These are phyloP conservation scores for Epinephelus malabaricus DNA, from an alignment of 2,797 vertebrate species.

Conservation along the genomic window DNA sequence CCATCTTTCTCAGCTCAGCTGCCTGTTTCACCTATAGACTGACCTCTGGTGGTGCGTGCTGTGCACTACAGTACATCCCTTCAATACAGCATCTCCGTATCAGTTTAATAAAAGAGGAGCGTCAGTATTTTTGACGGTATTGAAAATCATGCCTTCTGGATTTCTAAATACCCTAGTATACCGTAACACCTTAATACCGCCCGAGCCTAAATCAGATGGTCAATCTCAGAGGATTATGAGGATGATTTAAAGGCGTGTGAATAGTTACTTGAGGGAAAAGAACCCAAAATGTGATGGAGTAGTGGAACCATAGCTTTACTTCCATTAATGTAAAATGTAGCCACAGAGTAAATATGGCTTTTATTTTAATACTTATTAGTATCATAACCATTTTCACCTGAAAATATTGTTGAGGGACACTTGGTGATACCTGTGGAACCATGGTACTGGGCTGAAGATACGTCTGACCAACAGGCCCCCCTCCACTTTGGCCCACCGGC, in stretches of 20 bases:
- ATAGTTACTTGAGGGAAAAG: slow-evolving; percentile 49
- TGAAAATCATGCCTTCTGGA: too few relatives aligned
- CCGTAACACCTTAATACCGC: too few relatives aligned
- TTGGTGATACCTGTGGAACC: slow-evolving; percentile 85
- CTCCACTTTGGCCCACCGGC: slow-evolving; percentile 80
- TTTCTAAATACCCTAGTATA: too few relatives aligned
- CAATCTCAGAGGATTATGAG: slow-evolving; percentile 54
- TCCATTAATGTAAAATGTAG: slow-evolving; percentile 33
- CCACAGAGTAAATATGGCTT: slow-evolving; percentile 3
- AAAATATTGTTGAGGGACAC: slow-evolving; percentile 85
- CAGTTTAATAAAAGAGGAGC: too few relatives aligned
- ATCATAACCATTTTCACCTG: slow-evolving; percentile 80
- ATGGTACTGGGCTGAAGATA: slow-evolving; percentile 83
- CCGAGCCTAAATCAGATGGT: neutral
- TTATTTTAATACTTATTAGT: slow-evolving; percentile 38
- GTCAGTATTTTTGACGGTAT: too few relatives aligned
- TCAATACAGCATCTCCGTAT: too few relatives aligned
- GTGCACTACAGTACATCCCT: too few relatives aligned
- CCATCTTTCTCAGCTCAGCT: too few relatives aligned
- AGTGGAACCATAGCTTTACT: slow-evolving; percentile 18
- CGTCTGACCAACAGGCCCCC: slow-evolving; percentile 77
- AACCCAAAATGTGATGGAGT: slow-evolving; percentile 21
- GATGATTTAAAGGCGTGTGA: slow-evolving; percentile 58
- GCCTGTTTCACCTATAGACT: too few relatives aligned
- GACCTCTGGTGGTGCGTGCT: too few relatives aligned